Conservation (phyloP, 2,113 vertebrate species). For the Phaetusa simplex region DNA sequence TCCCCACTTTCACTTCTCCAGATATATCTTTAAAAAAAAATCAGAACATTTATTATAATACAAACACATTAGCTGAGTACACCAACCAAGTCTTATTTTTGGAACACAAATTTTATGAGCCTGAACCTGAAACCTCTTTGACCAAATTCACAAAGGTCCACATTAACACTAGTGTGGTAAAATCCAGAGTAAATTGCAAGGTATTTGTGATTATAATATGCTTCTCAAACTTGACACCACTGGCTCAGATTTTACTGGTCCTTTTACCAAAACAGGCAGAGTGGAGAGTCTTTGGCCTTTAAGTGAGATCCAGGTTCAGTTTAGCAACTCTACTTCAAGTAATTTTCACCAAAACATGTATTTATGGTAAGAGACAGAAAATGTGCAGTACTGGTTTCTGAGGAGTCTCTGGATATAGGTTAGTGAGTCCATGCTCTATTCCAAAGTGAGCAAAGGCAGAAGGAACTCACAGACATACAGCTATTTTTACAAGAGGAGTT, state of each 20-base stretch:
- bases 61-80: background rate
- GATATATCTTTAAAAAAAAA: conserved; percentile 73
- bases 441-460: background rate
- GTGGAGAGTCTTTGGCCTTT: background rate
- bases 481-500: background rate
- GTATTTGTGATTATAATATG: background rate
- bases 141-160: background rate
- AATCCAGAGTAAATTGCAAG: background rate
- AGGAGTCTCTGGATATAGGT: background rate
- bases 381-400: background rate
- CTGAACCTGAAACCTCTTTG: background rate
- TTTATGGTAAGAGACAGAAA: background rate
- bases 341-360: background rate
- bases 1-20: conserved; percentile 86
- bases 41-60: background rate
- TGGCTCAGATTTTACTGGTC: background rate
- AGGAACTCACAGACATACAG: background rate
- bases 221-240: background rate
- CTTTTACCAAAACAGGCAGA: background rate
- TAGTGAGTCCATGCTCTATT: background rate
- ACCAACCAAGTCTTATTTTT: background rate
- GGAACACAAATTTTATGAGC: background rate
- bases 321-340: background rate
- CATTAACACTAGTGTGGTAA: background rate
- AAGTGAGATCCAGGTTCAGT: background rate